Percentiles rank a stretch among this genome's conserved stretches.
phyloP scores from a whole-genome alignment of 2,888 invertebrate genomes.

The Heliconius ismenius region DNA sequence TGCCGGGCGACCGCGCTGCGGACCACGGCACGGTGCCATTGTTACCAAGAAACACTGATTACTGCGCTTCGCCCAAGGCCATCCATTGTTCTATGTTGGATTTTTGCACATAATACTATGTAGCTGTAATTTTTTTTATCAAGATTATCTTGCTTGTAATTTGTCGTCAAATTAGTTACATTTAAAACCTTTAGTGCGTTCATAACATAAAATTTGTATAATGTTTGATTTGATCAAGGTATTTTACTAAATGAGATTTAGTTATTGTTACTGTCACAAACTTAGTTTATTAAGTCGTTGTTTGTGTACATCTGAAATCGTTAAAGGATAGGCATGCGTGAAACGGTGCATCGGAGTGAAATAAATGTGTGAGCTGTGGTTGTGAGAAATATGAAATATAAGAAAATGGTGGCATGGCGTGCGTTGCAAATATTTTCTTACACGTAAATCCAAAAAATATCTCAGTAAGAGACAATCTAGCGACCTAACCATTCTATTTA shows the following conservation, averaged over 20 bases:
- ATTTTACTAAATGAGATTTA: not conserved
- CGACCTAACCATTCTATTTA: not conserved
- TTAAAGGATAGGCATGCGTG: not conserved
- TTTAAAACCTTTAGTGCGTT: not conserved
- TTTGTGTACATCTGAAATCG: conserved; percentile 4
- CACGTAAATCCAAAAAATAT: not conserved
- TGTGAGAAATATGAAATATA: conserved; percentile 8
- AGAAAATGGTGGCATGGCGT: not conserved
- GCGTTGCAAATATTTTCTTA: conserved; percentile 2
- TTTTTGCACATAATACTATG: conserved; percentile 65
- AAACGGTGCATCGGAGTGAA: not conserved
- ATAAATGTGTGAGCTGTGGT: not conserved
- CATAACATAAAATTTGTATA: not conserved
- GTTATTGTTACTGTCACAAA: not conserved
- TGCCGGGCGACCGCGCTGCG: conserved; percentile 44
- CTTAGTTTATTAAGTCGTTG: not conserved
- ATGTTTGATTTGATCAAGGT: not conserved
- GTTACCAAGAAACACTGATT: conserved; percentile 64
- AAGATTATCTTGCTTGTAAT: conserved; percentile 50
- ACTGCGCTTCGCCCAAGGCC: conserved; percentile 73
- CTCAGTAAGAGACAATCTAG: not conserved
- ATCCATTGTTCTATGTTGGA: conserved; percentile 72
- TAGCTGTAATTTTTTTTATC: conserved; percentile 45
- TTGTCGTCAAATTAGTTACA: conserved; percentile 33
- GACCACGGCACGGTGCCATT: conserved; percentile 49